Evolutionary conservation across 2,113 vertebrate species (phyloP), one percentile per base, ranked within the genome.

Genomic region (Telmatochromis sp.): DNA sequence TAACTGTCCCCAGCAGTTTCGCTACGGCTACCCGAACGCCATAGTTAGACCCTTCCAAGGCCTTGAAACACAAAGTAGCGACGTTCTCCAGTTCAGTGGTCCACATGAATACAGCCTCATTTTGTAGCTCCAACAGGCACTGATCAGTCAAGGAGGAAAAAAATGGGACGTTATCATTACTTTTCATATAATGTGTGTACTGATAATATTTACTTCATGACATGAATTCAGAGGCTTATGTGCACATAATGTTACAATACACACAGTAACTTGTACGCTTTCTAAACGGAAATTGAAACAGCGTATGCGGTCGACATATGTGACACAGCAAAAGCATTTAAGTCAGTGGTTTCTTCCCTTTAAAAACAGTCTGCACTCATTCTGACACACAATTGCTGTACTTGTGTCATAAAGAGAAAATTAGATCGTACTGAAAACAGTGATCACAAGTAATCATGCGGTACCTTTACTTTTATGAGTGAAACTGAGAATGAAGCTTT

Each of bases 91-190:
- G 94, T 91, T 99, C 99, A 51, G 98, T 97, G 81, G 98, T 99
- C 98, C 99, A 99, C 98, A 99, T 99, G 92, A 99, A 99, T 12
- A 99, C 99, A 0, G 99, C 98, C 94, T 99, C 99, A 83, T 99
- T 99, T 94, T 99, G 99, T 84, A 99, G 96, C 96, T 99, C 99
- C 86, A 99, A 89, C 21, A 99, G 95, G 91, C 98, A 99, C 99
- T 99, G 84, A 33, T 37, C 5, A 4, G 85, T 1, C 31, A 58
- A 80, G 53, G 91, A 81, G 40, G 17, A 89, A 14, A 78, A 75
- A 49, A 31, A 88, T 11, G 12, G 35, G 65, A 45, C 14, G 1
- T 0, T 70, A 13, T 86, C 33, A 54, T 45, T 45, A 5, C 58
- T 53, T 79, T 57, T 6, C 81, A 60, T 28, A 80, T 65, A 10